Evolutionary conservation across 1,140 invertebrate genomes (phyloP).

Genomic region (Hypsibius dujardini): DNA sequence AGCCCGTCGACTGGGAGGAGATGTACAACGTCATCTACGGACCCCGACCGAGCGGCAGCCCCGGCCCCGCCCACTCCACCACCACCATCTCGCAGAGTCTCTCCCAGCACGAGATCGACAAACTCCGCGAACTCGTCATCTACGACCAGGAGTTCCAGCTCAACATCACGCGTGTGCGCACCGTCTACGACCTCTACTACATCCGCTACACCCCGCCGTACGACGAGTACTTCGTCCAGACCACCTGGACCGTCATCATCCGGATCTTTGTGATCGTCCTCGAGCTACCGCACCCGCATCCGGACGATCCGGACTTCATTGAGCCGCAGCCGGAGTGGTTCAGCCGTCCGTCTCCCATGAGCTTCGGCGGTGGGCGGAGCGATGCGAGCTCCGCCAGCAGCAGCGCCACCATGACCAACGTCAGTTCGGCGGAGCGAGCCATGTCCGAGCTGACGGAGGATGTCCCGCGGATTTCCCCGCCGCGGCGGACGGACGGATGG

Average conservation of each 20-base stretch:
- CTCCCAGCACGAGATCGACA: neutral
- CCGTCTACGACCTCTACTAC: conserved; percentile 15
- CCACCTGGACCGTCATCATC: conserved; percentile 10
- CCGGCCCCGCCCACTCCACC: too few species aligned
- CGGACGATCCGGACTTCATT: neutral
- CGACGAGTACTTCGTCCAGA: neutral
- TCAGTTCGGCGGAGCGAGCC: neutral
- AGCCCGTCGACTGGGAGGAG: too few species aligned
- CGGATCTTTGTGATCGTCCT: neutral
- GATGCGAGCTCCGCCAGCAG: neutral
- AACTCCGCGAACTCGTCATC: neutral
- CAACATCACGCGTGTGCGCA: conserved; percentile 4
- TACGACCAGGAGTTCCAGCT: conserved; percentile 13
- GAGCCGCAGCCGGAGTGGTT: conserved; percentile 13
- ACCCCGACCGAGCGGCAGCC: too few species aligned
- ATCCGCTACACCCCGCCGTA: conserved; percentile 3
- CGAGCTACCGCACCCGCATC: conserved; percentile 1
- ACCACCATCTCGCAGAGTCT: too few species aligned
- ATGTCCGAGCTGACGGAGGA: conserved; percentile 7
- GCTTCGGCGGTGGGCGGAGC: neutral
- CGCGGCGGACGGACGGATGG: neutral
- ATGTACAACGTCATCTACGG: too few species aligned
- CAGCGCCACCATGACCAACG: neutral
- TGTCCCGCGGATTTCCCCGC: neutral
- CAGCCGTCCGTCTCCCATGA: neutral